Base-by-base conservation (phyloP, 1,140 invertebrate genomes). In the Tetramorium parvispinum region DNA sequence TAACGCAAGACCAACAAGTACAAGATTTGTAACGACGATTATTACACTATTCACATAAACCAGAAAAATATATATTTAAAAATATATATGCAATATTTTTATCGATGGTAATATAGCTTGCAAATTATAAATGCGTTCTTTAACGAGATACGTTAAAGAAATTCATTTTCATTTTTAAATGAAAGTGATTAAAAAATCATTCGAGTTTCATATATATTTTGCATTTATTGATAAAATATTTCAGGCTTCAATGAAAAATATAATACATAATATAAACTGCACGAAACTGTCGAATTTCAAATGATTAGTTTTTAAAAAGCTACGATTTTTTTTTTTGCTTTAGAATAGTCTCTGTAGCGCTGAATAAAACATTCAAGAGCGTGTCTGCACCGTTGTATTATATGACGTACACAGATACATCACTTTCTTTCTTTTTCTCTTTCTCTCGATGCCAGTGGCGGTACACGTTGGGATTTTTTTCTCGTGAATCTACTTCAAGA, bases 291-390 rank as follows among this genome's bases (percentile, higher is more conserved):
- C 7, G 13, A 2, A 32, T 32, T 68, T 81, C 8, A 63, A 68
- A 68, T 53, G 16, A 53, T 43, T 43, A 16, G 18, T 79, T 65
- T 21, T 8, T 11, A 24, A 4, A 43, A 68, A 81, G n/a, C 4
- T 40, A 46, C 1, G 11, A 79, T 53, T 43, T 32, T 24, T 13
- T 46, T 79, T 76, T 63, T 57, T 71, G 8, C 16, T 21, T 81
- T 70, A 13, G n/a, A 32, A 53, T 13, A 10, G 7, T 21, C n/a
- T 7, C 11, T 18, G 10, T 18, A 51, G 11, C 32, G 40, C 3
- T 53, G 37, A 49, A 40, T 53, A 55, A 82, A 82, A 82, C 37
- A 70, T 40, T 70, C 37, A 11, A 71, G 37, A 81, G 8, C 32
- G 18, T 55, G 37, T 27, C 46, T 57, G 21, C 24, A 40, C 24